Conservation (phyloP, 1,140 invertebrate species). For the Trissolcus basalis region DNA sequence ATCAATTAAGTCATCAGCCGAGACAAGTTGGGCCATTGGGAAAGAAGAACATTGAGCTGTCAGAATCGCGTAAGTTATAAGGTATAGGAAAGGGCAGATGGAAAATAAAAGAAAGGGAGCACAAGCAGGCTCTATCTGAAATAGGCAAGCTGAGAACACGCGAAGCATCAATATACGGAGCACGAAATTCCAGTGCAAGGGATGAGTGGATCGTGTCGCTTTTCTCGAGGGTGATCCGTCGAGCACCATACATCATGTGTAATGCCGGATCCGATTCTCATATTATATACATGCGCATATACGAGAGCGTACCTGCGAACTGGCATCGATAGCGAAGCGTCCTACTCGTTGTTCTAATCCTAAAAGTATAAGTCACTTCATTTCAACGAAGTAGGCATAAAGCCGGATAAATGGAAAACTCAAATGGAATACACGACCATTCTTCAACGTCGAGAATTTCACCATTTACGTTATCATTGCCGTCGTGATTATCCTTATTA, state of each 20-base stretch:
- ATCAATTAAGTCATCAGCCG: too few relatives aligned
- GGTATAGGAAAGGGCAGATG: constrained; percentile 21
- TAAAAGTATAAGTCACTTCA: constrained; percentile 62
- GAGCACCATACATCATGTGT: constrained; percentile 74
- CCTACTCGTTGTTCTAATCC: constrained; percentile 59
- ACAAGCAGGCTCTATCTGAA: constrained; percentile 14
- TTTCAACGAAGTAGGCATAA: constrained; percentile 60
- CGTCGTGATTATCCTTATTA: constrained; percentile 58
- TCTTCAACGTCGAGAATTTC: constrained; percentile 59
- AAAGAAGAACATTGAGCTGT: constrained; percentile 44
- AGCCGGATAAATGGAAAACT: constrained; percentile 67
- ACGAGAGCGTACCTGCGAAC: constrained; percentile 45
- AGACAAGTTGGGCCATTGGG: too few relatives aligned
- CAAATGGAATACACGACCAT: constrained; percentile 64
- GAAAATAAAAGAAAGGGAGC: constrained; percentile 26
- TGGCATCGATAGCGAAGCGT: constrained; percentile 61
- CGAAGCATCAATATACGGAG: constrained; percentile 73
- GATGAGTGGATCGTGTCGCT: constrained; percentile 65
- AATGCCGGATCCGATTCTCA: constrained; percentile 74
- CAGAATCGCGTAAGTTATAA: constrained; percentile 28
- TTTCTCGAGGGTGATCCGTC: constrained; percentile 69
- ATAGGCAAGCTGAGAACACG: constrained; percentile 51
- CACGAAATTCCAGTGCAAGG: constrained; percentile 68
- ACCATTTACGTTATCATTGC: constrained; percentile 59
- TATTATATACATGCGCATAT: constrained; percentile 68